Conservation (phyloP, 2,888 invertebrate genomes). For the Salticus scenicus region DNA sequence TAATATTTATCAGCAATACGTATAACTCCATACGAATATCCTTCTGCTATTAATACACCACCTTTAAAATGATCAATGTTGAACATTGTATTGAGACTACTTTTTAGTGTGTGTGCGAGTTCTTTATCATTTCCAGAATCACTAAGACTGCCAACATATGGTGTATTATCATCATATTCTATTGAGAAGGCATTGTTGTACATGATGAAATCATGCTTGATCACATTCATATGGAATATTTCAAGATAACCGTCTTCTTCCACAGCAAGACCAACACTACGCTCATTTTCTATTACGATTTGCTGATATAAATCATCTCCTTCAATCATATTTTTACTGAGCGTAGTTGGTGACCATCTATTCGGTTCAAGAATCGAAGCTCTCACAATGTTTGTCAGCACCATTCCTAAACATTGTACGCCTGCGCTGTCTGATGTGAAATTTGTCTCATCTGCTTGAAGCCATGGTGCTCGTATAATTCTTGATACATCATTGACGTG, state of each 20-base stretch:
- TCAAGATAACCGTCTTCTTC: constrained; percentile 10
- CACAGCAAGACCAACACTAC: constrained; percentile 15
- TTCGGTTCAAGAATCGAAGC: constrained; percentile 35
- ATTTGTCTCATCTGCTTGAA: constrained; percentile 25
- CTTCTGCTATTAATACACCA: constrained; percentile 37
- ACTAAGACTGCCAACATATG: constrained; percentile 26
- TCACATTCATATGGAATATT: not conserved
- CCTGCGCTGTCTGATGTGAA: constrained; percentile 39
- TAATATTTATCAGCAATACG: constrained; percentile 36
- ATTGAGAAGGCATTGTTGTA: constrained; percentile 16
- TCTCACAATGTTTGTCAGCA: constrained; percentile 40
- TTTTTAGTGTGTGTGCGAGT: constrained; percentile 27
- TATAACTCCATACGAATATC: constrained; percentile 37
- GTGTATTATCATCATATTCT: constrained; percentile 22
- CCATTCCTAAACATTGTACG: constrained; percentile 44
- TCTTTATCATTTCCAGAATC: constrained; percentile 31
- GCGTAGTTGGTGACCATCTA: constrained; percentile 11
- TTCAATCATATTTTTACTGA: constrained; percentile 24
- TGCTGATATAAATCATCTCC: constrained; percentile 31
- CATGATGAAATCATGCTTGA: constrained; percentile 1
- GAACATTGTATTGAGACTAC: constrained; percentile 33
- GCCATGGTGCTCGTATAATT: constrained; percentile 26
- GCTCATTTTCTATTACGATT: constrained; percentile 36
- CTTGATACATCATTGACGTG: constrained; percentile 14
- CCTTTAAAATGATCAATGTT: constrained; percentile 20